Percentiles rank a stretch among this genome's conserved stretches.
These are phyloP conservation scores for Carcharodon carcharias DNA, from an alignment of 2,797 vertebrate genomes.

Conservation along the genomic window DNA sequence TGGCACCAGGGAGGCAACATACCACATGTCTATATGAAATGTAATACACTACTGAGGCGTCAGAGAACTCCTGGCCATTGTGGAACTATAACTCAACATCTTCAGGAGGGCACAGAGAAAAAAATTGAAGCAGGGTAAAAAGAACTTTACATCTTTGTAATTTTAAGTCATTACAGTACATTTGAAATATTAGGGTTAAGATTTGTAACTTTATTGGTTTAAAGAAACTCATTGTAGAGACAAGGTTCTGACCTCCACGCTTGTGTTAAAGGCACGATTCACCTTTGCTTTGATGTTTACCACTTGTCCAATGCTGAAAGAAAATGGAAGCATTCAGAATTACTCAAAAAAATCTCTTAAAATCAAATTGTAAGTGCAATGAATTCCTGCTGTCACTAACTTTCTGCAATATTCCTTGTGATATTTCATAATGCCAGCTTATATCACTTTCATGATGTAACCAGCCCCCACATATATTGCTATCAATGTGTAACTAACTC, in stretches of 20 bases:
- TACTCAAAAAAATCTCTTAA: not conserved
- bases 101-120: not conserved
- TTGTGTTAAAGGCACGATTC: slow-evolving; percentile 92
- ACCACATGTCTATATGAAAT: not conserved
- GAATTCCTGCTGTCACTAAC: not conserved
- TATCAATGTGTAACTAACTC: not conserved
- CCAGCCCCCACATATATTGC: not conserved
- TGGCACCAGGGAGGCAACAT: too few species aligned
- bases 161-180: not conserved
- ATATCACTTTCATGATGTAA: not conserved
- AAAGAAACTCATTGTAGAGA: not conserved
- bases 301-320: slow-evolving; percentile 82
- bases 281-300: slow-evolving; percentile 94
- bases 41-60: not conserved
- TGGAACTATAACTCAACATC: not conserved
- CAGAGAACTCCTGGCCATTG: not conserved
- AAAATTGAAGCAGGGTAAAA: not conserved
- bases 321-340: slow-evolving; percentile 39
- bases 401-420: not conserved
- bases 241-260: slow-evolving; percentile 78
- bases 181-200: not conserved
- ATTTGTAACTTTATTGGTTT: not conserved
- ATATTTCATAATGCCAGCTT: not conserved
- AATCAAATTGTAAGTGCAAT: not conserved
- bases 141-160: not conserved